Base-by-base conservation (phyloP, 1,140 invertebrate genomes). In the Drosophila funebris region DNA sequence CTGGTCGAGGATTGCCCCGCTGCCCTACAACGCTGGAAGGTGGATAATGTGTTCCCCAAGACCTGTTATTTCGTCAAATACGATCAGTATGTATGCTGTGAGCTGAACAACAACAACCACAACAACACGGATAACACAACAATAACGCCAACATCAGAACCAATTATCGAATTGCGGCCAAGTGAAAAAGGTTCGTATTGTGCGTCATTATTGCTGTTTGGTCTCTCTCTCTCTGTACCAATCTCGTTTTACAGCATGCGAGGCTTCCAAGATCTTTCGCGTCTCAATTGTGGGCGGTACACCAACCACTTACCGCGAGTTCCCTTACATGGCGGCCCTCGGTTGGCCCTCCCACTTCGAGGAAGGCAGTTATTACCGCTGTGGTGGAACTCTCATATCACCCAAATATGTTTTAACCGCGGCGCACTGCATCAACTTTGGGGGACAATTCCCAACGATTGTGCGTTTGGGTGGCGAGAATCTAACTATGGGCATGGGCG, bases 321-420 rank as follows among this genome's bases (percentile, higher is more conserved):
- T 92, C 50, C 92, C 93, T n/a, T 93, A 92, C 56, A 93, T 93
- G 93, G 82, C 82, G 8, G 91, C 91, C 9, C 44, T 92, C 1
- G 92, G 91, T 22, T 92, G 90, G 82, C 57, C 54, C 3, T 90
- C 90, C 0, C 81, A 72, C 20, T 71, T 73, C 3, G 80, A 88
- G 11, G 63, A 61, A 9, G 58, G 36, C 0, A 58, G 76, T 3
- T 91, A 78, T 22, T 88, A 76, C 53, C 82, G 81, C 8, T 92
- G 92, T 36, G 91, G 91, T n/a, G 92, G 90, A 1, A 73, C 80
- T 0, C 54, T 92, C 0, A 90, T 92, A 37, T 78, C 91, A 0
- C 44, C 70, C 3, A 80, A 41, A 20, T 92, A 73, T 57, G 78
- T 92, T 4, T n/a, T 92, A 8, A 92, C 92, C 6, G 92, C 92